Base-by-base conservation (phyloP, 35 echinoderm and acorn worm species). In the Hemicentrotus pulcherrimus region DNA sequence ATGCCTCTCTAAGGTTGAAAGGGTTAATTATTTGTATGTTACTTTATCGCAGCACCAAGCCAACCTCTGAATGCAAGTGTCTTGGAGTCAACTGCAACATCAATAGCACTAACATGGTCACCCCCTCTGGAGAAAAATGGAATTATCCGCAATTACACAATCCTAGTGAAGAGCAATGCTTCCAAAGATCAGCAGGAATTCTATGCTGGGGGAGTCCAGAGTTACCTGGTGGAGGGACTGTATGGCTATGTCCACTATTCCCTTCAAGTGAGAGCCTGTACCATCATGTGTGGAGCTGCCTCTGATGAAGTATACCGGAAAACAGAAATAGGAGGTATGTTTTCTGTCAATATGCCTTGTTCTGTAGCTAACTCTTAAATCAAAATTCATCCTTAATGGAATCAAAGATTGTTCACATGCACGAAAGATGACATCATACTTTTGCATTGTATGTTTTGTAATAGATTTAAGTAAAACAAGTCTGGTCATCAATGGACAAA, bases 121-220 rank as follows among this genome's bases (percentile, higher is more conserved):
- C 32, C 88, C 88, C 88, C 88, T 45, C 88, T 45, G 88, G 46
- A 45, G 15, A 32, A 90, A 47, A 90, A 90, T 90, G 88, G 88
- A 45, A 90, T 90, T 30, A 90, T 90, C 88, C 88, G 46, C 32
- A 45, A 90, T 47, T 90, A 90, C 88, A 35, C 32, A 47, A 47
- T 90, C 32, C 9, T 90, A 16, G 12, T 90, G 12, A 47, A 90
- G 88, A 47, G 88, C 32, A 47, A 90, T 90, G 6, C 46, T 15
- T 14, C 46, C 32, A 4, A 32, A 47, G 88, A 90, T 47, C 88
- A 90, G 33, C 88, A 90, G 32, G 88, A 90, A 90, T 90, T 45
- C 46, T 16, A 18, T 33, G 32, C 88, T 13, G 88, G 88, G 88
- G 88, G 46, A 47, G 46, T 15, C 5, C 88, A 45, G 32, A 90